Conservation (phyloP, 2,797 vertebrate genomes). For the Parotocinclus haroldoi region DNA sequence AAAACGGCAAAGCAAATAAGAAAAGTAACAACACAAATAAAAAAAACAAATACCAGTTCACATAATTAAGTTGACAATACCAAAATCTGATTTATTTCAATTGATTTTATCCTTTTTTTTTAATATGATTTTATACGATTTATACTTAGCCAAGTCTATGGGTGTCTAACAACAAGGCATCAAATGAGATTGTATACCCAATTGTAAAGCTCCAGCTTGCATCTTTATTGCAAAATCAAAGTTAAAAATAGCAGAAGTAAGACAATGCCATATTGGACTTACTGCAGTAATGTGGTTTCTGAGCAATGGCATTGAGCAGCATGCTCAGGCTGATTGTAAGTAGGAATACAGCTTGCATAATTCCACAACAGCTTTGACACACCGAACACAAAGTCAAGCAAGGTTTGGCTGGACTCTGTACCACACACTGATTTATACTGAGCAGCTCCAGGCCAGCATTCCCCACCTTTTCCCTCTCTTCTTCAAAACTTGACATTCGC, state of each 20-base stretch:
- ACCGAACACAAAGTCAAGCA: neutral
- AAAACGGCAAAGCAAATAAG: too few relatives aligned
- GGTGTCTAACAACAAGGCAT: too few relatives aligned
- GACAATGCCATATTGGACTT: constrained; percentile 24
- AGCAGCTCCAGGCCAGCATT: neutral
- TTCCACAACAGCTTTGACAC: constrained; percentile 7
- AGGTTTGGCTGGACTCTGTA: neutral
- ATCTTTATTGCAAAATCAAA: neutral
- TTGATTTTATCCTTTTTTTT: too few relatives aligned
- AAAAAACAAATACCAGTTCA: too few relatives aligned
- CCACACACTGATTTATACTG: constrained; percentile 14
- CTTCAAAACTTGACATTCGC: neutral
- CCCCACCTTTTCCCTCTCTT: constrained; percentile 23
- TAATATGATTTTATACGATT: too few relatives aligned
- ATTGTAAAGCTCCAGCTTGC: neutral
- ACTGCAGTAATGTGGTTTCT: constrained; percentile 54
- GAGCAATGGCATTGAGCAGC: constrained; percentile 23
- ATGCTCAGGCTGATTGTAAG: constrained; percentile 31
- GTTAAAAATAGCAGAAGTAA: neutral
- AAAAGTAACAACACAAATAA: too few relatives aligned
- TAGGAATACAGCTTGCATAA: constrained; percentile 41
- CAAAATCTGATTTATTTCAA: too few relatives aligned
- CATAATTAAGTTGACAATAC: too few relatives aligned
- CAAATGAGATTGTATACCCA: too few relatives aligned
- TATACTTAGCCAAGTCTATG: too few relatives aligned